Evolutionary conservation across 2,888 invertebrate genomes (phyloP).

Genomic region (Automeris io): DNA sequence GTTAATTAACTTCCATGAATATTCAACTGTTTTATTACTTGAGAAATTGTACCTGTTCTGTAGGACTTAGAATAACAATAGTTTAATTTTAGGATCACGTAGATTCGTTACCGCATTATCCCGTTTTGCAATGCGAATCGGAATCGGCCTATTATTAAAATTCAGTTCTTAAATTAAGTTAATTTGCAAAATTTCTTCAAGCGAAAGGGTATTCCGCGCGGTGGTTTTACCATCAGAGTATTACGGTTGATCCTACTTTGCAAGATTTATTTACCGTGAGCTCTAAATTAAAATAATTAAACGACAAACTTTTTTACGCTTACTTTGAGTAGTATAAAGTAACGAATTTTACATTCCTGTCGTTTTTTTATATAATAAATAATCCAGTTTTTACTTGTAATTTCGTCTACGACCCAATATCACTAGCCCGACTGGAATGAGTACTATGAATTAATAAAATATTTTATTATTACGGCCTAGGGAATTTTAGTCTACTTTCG

Average conservation of each 20-base stretch:
- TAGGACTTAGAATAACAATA: slow-evolving; percentile 14
- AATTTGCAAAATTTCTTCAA: slow-evolving; percentile 12
- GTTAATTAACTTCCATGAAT: slow-evolving; percentile 3
- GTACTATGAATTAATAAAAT: no score
- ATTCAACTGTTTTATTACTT: slow-evolving; percentile 2
- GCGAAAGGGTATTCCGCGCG: slow-evolving; percentile 2
- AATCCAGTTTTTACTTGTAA: no score
- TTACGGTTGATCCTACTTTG: slow-evolving; percentile 4
- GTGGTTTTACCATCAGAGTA: neutral
- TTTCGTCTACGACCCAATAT: no score
- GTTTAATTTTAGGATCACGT: slow-evolving; percentile 21
- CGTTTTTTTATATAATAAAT: no score
- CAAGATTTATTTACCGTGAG: slow-evolving; percentile 2
- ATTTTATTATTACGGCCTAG: no score
- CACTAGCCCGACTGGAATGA: no score
- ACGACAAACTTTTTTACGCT: slow-evolving; percentile 7
- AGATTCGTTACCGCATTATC: slow-evolving; percentile 16
- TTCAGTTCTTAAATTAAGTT: slow-evolving; percentile 17
- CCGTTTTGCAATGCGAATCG: slow-evolving; percentile 22
- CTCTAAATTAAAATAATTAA: slow-evolving; percentile 12
- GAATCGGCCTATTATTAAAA: slow-evolving; percentile 30
- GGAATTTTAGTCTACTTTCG: no score
- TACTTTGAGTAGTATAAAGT: neutral
- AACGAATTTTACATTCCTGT: no score
- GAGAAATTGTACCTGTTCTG: neutral